Conservation (phyloP, 1,140 invertebrate genomes). For the Apis cerana region DNA sequence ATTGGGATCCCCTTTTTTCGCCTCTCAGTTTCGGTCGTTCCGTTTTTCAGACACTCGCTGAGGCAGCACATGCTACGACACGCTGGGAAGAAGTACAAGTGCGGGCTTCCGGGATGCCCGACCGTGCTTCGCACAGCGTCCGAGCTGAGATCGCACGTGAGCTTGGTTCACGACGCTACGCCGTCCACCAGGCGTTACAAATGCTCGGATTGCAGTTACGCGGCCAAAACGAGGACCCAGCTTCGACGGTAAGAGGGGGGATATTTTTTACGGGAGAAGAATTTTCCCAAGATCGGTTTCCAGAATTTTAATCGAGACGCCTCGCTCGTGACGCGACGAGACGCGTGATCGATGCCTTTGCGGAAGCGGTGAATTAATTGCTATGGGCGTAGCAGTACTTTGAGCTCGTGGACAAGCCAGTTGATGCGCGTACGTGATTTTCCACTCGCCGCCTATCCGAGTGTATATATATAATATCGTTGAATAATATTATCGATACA, state of each 20-base stretch:
- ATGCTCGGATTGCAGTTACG: slow-evolving; percentile 85
- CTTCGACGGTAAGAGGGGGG: slow-evolving; percentile 82
- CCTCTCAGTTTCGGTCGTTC: too few relatives aligned
- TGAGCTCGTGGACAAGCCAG: slow-evolving; percentile 28
- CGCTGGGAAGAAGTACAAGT: slow-evolving; percentile 83
- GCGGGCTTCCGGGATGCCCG: slow-evolving; percentile 82
- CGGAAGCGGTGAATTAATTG: slow-evolving; percentile 77
- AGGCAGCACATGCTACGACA: slow-evolving; percentile 84
- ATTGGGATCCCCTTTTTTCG: not conserved
- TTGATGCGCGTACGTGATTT: slow-evolving; percentile 23
- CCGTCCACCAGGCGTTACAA: slow-evolving; percentile 81
- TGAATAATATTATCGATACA: slow-evolving; percentile 50
- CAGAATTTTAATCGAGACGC: slow-evolving; percentile 71
- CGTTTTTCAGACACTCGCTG: slow-evolving; percentile 81
- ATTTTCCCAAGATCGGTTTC: too few relatives aligned
- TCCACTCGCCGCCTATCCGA: slow-evolving; percentile 5
- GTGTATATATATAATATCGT: slow-evolving; percentile 32
- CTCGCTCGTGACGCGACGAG: not conserved
- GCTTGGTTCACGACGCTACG: slow-evolving; percentile 75
- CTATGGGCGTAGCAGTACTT: slow-evolving; percentile 59
- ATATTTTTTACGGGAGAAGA: too few relatives aligned
- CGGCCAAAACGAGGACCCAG: slow-evolving; percentile 84
- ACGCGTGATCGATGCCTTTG: slow-evolving; percentile 74
- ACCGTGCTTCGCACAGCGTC: slow-evolving; percentile 82
- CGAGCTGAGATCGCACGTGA: slow-evolving; percentile 81